A percentile compares a stretch with the other conserved stretches of the same genome.
phyloP scores from a whole-genome alignment of 2,113 vertebrate genomes.

The Toxotes chatareus region DNA sequence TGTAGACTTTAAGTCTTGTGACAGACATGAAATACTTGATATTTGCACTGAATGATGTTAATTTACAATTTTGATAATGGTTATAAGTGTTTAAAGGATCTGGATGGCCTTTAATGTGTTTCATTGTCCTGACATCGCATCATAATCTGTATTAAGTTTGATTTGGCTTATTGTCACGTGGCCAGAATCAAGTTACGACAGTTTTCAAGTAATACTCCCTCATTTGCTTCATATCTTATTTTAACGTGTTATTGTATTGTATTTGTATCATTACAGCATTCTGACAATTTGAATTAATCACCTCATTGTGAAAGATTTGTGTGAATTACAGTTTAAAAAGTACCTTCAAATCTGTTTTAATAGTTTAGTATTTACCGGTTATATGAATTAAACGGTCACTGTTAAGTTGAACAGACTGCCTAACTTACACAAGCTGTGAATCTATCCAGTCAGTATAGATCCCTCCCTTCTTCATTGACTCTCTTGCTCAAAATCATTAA shows the following conservation, averaged over 20 bases:
- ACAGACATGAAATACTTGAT: background rate
- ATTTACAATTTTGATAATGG: background rate
- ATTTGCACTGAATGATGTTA: background rate
- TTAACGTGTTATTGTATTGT: background rate
- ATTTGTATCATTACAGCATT: background rate
- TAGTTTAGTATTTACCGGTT: background rate
- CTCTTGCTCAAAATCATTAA: conserved; percentile 46
- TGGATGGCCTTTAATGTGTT: too few relatives aligned
- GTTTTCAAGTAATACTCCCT: background rate
- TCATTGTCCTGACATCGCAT: background rate
- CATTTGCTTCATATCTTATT: too few relatives aligned
- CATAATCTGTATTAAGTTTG: background rate
- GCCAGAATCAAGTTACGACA: background rate
- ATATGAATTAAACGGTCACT: background rate
- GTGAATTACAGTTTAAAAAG: background rate
- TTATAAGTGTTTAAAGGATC: too few relatives aligned
- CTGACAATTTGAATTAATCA: background rate
- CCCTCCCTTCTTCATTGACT: background rate
- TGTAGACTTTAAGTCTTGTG: background rate
- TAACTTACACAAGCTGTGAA: background rate
- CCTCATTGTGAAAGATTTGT: background rate
- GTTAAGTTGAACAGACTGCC: background rate
- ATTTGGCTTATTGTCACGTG: too few relatives aligned
- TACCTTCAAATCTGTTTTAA: too few relatives aligned
- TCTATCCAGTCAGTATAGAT: conserved; percentile 17